Conservation (phyloP, 2,888 invertebrate species). For the Metallyticus violacea region DNA sequence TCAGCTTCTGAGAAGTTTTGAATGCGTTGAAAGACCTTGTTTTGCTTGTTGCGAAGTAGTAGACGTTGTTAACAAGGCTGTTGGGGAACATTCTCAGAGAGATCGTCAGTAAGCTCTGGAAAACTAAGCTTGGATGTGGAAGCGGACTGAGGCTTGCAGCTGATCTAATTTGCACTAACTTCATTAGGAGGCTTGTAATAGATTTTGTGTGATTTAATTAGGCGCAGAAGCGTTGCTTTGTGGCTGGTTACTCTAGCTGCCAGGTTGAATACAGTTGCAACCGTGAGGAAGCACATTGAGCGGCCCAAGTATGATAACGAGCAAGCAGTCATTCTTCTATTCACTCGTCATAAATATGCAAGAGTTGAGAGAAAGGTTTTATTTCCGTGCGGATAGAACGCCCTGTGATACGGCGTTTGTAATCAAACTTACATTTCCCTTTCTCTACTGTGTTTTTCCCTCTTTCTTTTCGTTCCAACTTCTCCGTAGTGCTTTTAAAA, state of each 20-base stretch:
- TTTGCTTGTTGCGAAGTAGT: too few relatives aligned
- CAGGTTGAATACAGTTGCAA: not conserved
- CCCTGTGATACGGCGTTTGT: too few relatives aligned
- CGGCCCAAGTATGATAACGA: not conserved
- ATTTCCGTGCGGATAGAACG: too few relatives aligned
- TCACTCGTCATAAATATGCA: not conserved
- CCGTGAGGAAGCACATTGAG: not conserved
- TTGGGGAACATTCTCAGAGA: not conserved
- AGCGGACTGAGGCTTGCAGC: not conserved
- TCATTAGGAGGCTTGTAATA: not conserved
- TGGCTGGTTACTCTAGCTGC: not conserved
- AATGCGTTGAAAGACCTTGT: too few relatives aligned
- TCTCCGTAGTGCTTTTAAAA: too few relatives aligned
- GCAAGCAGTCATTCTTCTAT: too few relatives aligned
- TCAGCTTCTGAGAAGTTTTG: too few relatives aligned
- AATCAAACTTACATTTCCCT: not conserved
- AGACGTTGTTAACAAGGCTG: too few relatives aligned
- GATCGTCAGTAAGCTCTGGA: not conserved
- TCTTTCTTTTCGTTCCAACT: not conserved
- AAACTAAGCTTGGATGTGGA: not conserved
- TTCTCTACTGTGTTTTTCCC: not conserved
- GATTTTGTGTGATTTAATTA: not conserved
- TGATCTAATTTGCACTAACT: not conserved
- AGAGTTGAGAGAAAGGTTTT: not conserved
- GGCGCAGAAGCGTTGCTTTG: not conserved